Base-by-base conservation (phyloP, 2,113 vertebrate genomes). In the Nansenia antarctica region DNA sequence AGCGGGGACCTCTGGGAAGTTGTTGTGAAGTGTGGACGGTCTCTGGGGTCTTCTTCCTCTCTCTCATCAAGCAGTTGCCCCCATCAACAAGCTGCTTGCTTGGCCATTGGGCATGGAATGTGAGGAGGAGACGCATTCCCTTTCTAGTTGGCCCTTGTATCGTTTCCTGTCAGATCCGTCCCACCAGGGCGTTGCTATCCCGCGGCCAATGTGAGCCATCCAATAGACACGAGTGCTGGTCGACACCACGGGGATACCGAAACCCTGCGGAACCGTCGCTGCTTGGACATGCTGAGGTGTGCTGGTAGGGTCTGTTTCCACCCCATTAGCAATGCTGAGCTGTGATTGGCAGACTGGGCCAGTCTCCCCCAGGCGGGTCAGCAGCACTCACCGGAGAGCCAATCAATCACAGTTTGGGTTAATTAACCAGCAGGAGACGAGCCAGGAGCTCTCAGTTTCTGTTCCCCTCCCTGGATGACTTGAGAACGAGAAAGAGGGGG, bases 391-490 rank as follows among this genome's bases (percentile, higher is more conserved):
- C 74, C 24, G 2, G 62, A 72, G 78, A 82, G 68, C 76, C 82
- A 76, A 87, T 89, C 85, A 83, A 79, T 89, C 85, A 85, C 76
- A 67, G 77, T 84, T 82, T 80, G 54, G 75, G 64, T 77, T 84
- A 83, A 89, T 89, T 86, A 85, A 78, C 62, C 77, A 73, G 73
- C 77, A 65, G 65, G 67, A 77, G 67, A 65, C 20, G 9, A 60
- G 58, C 58, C 31, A 22, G 58, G 58, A 58, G 55, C 55, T 35
- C 58, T 18, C 35, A 35, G 30, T 35, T n/a, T 60, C 31, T 60
- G 8, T 12, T 35, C 2, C 58, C 20, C 3, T 47, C 24, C 53
- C 15, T 22, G n/a, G 58, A 30, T 14, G 24, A 30, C 24, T 49
- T 7, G 32, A 42, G 47, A 42, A n/a, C n/a, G 9, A 58, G 47